These are phyloP conservation scores for Ligdia adustata DNA, from an alignment of 2,888 invertebrate genomes.

Conservation along the genomic window DNA sequence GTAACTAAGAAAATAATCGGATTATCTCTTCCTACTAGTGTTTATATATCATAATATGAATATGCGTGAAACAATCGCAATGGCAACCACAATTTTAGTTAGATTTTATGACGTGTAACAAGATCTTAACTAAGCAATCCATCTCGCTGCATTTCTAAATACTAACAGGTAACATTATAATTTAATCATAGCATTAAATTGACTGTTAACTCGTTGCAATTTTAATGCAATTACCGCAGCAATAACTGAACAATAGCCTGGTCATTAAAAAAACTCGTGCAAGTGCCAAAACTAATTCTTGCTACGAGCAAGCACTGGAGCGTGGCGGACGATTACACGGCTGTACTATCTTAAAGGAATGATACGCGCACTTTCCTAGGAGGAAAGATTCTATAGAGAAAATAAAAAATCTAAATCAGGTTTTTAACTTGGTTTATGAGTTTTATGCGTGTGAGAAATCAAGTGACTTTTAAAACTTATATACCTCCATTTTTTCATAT, in stretches of 20 bases:
- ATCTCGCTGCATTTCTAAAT: slow-evolving; percentile 1
- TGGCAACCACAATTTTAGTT: too few relatives aligned
- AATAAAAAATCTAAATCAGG: too few relatives aligned
- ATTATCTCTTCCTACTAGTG: too few relatives aligned
- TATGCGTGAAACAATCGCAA: too few relatives aligned
- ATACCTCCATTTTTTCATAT: too few relatives aligned
- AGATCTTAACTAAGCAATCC: too few relatives aligned
- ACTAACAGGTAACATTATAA: slow-evolving; percentile 8
- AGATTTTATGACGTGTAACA: too few relatives aligned
- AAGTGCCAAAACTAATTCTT: slow-evolving; percentile 38
- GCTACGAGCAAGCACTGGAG: slow-evolving; percentile 40
- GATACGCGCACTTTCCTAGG: slow-evolving; percentile 9
- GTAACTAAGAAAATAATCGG: too few relatives aligned
- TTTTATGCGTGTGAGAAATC: too few relatives aligned
- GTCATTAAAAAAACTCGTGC: slow-evolving; percentile 27
- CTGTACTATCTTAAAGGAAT: slow-evolving; percentile 6
- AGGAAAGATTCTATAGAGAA: slow-evolving; percentile 6
- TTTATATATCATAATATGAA: too few relatives aligned
- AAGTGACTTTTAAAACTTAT: too few relatives aligned
- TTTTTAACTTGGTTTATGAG: too few relatives aligned
- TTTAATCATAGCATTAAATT: slow-evolving; percentile 14
- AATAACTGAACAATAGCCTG: slow-evolving; percentile 17
- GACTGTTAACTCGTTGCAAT: slow-evolving; percentile 24
- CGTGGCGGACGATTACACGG: slow-evolving; percentile 48
- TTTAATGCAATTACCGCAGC: slow-evolving; percentile 31